phyloP scores from a whole-genome alignment of 2,797 vertebrate genomes.

The Phaenicophaeus curvirostris region DNA sequence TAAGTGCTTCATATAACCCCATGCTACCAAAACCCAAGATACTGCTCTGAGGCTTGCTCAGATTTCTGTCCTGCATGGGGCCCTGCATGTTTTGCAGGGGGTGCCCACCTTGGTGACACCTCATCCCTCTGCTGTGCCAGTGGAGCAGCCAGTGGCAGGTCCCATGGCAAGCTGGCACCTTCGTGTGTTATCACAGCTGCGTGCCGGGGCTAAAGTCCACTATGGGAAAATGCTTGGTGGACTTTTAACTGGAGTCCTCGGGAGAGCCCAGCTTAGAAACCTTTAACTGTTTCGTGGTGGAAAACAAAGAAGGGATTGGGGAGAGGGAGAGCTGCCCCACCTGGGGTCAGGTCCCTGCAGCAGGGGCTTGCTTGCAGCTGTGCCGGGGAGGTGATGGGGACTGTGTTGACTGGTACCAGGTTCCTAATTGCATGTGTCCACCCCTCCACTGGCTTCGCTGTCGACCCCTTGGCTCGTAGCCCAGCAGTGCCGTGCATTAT shows the following conservation, averaged over 20 bases:
- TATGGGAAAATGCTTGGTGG: slow-evolving; percentile 39
- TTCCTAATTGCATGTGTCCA: rapidly evolving
- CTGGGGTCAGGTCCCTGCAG: not conserved
- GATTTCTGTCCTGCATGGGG: not conserved
- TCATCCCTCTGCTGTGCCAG: not conserved
- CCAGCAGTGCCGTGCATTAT: rapidly evolving
- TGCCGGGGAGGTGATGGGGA: not conserved
- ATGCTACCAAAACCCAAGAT: rapidly evolving
- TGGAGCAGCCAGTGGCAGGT: not conserved
- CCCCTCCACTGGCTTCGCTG: not conserved
- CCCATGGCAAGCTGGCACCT: not conserved
- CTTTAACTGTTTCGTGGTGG: slow-evolving; percentile 33
- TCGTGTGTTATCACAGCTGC: not conserved
- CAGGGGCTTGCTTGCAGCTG: rapidly evolving
- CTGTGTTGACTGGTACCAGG: rapidly evolving
- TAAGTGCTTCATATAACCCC: rapidly evolving
- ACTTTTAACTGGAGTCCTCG: slow-evolving; percentile 67
- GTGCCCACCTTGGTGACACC: not conserved
- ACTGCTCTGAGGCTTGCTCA: not conserved
- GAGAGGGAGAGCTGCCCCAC: not conserved
- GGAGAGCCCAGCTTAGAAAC: not conserved
- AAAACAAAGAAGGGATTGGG: rapidly evolving
- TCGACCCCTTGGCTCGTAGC: rapidly evolving
- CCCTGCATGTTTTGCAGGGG: not conserved
- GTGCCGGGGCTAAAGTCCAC: slow-evolving; percentile 37